Evolutionary conservation across 2,888 invertebrate genomes (phyloP), one percentile per base, ranked within the genome.

Genomic region (Thera britannica): DNA sequence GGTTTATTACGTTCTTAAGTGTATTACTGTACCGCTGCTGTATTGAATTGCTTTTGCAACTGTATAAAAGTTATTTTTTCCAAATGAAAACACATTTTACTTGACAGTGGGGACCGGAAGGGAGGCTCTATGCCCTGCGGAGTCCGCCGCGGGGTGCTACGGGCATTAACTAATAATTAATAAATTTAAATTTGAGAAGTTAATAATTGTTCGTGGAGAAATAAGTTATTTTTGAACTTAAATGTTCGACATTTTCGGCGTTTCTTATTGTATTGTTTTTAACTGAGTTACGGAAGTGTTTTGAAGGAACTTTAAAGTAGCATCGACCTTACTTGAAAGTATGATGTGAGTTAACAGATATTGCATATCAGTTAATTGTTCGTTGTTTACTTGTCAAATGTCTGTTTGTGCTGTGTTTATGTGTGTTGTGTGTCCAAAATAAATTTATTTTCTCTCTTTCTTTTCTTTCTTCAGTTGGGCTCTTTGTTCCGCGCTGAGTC

Each of bases 1-100:
- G 65, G 69, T 74, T 75, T 75, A 75, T 65, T 72, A 68, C 59
- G 54, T 44, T 46, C 60, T 54, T 62, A 68, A 64, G 63, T 66
- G 65, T 71, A 72, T 72, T 59, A 54, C 70, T 72, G 54, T 62
- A 67, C 67, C 62, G 34, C 34, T 51, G 46, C 59, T n/a, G n/a
- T 62, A 67, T 67, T 62, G 49, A 59, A 59, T 41, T 23, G 11
- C 41, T 9, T 58, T 54, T 57, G 48, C 49, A 57, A 63, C 23
- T 7, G 35, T 4, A 44, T 57, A 44, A 57, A 57, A 44, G 51
- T 55, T 35, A 11, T 65, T 57, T 67, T 58, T 58, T 54, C 35
- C 11, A 46, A 52, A 68, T 52, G 54, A 23, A 65, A 61, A 61
- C 38, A 58, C 55, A 34, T 56, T 62, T 57, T 49, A 23, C 6